Evolutionary conservation across 35 echinoderm and acorn worm genomes (phyloP).

Genomic region (Lytechinus variegatus): DNA sequence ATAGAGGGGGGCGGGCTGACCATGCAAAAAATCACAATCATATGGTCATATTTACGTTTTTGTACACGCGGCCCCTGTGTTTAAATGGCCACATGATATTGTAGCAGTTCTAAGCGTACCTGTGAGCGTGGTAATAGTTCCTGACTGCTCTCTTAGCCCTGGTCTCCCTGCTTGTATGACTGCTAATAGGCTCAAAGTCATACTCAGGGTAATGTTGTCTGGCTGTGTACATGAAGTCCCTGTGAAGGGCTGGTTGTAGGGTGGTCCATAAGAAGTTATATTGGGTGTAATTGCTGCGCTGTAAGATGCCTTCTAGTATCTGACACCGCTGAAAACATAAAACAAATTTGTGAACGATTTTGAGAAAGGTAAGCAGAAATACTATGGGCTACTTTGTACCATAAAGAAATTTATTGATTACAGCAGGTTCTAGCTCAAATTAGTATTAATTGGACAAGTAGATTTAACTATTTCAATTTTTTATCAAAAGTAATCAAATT

Average conservation of each 20-base stretch:
- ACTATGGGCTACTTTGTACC: too few relatives aligned
- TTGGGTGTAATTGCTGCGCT: constrained; percentile 85
- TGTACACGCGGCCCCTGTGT: too few relatives aligned
- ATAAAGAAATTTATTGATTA: too few relatives aligned
- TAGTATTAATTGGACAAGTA: too few relatives aligned
- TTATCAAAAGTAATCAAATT: too few relatives aligned
- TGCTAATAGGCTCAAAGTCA: constrained; percentile 84
- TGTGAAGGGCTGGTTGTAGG: constrained; percentile 83
- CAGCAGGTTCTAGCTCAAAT: too few relatives aligned
- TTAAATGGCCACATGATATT: too few relatives aligned
- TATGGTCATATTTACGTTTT: too few relatives aligned
- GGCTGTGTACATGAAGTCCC: constrained; percentile 98
- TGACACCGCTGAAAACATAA: constrained; percentile 59
- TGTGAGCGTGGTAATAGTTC: constrained; percentile 83
- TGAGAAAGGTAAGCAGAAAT: neutral
- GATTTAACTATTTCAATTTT: too few relatives aligned
- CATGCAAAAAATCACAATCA: too few relatives aligned
- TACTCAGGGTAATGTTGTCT: constrained; percentile 72
- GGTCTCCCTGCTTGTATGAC: constrained; percentile 68
- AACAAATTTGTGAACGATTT: neutral
- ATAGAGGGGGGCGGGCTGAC: too few relatives aligned
- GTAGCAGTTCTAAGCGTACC: constrained; percentile 43
- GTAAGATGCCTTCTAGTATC: constrained; percentile 78
- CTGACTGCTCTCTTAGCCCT: constrained; percentile 76
- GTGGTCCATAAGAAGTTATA: constrained; percentile 94